Conservation (phyloP, 2,888 invertebrate species). For the Reticulitermes lucifugus region DNA sequence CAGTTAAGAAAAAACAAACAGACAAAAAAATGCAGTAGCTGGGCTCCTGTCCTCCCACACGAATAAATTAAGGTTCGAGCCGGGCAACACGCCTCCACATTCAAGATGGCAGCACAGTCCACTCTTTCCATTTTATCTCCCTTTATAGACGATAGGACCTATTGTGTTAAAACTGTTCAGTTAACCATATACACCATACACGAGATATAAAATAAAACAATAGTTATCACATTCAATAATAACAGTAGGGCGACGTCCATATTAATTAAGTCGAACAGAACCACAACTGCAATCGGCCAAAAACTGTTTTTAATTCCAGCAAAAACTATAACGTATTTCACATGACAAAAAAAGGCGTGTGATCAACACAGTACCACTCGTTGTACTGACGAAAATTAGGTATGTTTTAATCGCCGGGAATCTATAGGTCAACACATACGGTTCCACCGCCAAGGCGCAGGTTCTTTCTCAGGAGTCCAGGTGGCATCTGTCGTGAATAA, state of each 20-base stretch:
- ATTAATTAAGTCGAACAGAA: background rate
- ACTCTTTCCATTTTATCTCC: background rate
- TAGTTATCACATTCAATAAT: slow-evolving; percentile 8
- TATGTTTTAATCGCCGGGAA: no score
- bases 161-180: slow-evolving; percentile 20
- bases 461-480: no score
- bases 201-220: background rate
- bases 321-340: background rate
- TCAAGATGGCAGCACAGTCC: background rate
- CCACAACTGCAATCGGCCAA: background rate
- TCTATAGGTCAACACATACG: no score
- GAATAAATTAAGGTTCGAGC: slow-evolving; percentile 13
- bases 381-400: no score
- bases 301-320: background rate
- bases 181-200: background rate
- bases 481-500: no score
- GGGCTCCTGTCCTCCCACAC: slow-evolving; percentile 33
- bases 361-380: no score
- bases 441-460: no score
- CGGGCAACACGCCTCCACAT: background rate
- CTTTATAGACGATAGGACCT: background rate
- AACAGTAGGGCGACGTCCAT: background rate
- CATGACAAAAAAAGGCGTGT: no score
- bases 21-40: background rate
- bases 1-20: slow-evolving; percentile 9